Percentiles rank a stretch among this genome's conserved stretches.
phyloP scores from a whole-genome alignment of 2,113 vertebrate species.

The Leuciscus idus region DNA sequence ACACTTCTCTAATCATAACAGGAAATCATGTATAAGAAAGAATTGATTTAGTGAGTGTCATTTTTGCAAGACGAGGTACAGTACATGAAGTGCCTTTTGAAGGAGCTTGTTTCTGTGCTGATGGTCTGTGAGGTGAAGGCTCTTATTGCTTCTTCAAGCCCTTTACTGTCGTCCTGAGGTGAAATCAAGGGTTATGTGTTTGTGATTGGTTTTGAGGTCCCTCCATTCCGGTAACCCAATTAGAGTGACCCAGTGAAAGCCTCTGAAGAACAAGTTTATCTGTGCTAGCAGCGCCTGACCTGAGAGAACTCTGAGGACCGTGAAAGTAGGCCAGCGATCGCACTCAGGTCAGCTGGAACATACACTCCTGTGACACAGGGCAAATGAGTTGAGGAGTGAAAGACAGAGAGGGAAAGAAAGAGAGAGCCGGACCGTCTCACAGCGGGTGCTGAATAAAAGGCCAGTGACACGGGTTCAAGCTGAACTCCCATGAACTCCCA shows the following conservation, averaged over 20 bases:
- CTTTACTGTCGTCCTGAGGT: neutral
- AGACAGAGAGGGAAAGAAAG: neutral
- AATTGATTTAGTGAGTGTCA: neutral
- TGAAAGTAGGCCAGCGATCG: conserved; percentile 34
- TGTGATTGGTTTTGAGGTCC: neutral
- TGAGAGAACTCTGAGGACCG: neutral
- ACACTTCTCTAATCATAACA: neutral
- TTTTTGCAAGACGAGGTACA: neutral
- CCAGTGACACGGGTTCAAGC: neutral
- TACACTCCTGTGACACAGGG: neutral
- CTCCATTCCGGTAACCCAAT: neutral
- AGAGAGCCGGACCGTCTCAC: neutral
- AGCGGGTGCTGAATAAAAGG: neutral
- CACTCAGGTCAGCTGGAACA: conserved; percentile 18
- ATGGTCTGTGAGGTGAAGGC: neutral
- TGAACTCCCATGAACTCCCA: neutral
- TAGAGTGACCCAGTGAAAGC: conserved; percentile 1
- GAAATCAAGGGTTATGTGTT: conserved; percentile 6
- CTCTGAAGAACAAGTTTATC: neutral
- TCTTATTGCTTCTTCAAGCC: neutral
- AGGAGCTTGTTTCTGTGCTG: neutral
- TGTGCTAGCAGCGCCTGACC: neutral
- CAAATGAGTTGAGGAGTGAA: neutral
- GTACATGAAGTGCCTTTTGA: neutral
- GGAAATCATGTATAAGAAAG: neutral